Base-by-base conservation (phyloP, 1,140 invertebrate genomes). In the Papilio machaon region DNA sequence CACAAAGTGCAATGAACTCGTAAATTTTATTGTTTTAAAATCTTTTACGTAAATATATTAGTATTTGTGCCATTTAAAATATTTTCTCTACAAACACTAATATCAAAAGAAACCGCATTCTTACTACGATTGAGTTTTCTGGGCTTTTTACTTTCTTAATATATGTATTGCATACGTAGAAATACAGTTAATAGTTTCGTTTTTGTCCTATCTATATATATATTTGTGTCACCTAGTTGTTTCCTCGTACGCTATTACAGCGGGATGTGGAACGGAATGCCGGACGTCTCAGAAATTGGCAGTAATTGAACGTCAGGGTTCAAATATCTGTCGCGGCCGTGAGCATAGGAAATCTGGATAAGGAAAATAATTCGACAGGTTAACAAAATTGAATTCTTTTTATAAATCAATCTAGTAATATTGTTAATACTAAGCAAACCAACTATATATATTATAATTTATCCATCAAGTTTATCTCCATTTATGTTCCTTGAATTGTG, bases 271-370 rank as follows among this genome's bases (percentile, higher is more conserved):
- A 70, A 38, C 64, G 64, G 64, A 70, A 70, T 70, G 64, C 64
- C 23, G 64, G 64, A 70, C 64, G 64, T 70, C 64, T 70, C 64
- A 70, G 64, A 70, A 70, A 70, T 70, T 70, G 64, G 15, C 64
- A 23, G 64, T 70, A 70, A 70, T 70, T 70, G 64, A 70, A 70
- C 64, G 64, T 70, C 64, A 70, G 64, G 64, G 64, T 70, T 70
- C 64, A 70, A 70, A 70, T 70, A 70, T 70, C 64, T 70, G 64
- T 70, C 64, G 30, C 30, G 30, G 2, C 30, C 30, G 58, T 64
- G 60, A 64, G 11, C 60, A 30, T 30, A 30, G 23, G 10, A 19
- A 64, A 35, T 35, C 23, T 35, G 64, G 23, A 30, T 35, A 67
- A 70, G 64, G 30, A 70, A 2, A 35, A 70, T 11, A 2, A 15